These are phyloP conservation scores for Mya arenaria DNA, from an alignment of 1,140 invertebrate species.

Conservation along the genomic window DNA sequence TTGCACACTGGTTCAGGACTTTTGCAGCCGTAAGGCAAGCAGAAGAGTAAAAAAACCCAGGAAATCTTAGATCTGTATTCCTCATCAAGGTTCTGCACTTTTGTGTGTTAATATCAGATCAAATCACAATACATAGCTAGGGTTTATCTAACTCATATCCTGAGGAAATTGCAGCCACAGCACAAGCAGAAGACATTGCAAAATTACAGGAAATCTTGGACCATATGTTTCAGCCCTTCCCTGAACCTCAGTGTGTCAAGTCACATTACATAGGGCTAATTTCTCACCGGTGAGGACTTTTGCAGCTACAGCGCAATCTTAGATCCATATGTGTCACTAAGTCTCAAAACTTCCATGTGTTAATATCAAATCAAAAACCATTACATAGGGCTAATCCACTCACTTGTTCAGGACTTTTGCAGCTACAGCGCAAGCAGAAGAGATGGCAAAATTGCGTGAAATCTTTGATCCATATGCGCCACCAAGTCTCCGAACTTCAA, in stretches of 20 bases:
- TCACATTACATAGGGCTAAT: neutral
- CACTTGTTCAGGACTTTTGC: constrained; percentile 72
- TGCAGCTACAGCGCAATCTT: constrained; percentile 21
- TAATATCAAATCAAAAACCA: no score
- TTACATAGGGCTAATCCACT: no score
- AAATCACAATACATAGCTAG: no score
- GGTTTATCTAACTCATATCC: no score
- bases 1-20: neutral
- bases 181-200: constrained; percentile 68
- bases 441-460: constrained; percentile 63
- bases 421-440: constrained; percentile 75
- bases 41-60: no score
- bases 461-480: constrained; percentile 81
- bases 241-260: no score
- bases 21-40: constrained; percentile 9
- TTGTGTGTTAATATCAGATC: no score
- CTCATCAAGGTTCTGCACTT: no score
- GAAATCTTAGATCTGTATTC: no score
- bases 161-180: constrained; percentile 75
- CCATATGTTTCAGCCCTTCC: no score
- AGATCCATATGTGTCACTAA: no score
- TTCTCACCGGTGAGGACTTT: neutral
- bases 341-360: no score
- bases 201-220: constrained; percentile 66
- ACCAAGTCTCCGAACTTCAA: constrained; percentile 75